A percentile compares a stretch with the other conserved stretches of the same genome.
phyloP scores from a whole-genome alignment of 2,797 vertebrate species.

The Acropternis orthonyx region DNA sequence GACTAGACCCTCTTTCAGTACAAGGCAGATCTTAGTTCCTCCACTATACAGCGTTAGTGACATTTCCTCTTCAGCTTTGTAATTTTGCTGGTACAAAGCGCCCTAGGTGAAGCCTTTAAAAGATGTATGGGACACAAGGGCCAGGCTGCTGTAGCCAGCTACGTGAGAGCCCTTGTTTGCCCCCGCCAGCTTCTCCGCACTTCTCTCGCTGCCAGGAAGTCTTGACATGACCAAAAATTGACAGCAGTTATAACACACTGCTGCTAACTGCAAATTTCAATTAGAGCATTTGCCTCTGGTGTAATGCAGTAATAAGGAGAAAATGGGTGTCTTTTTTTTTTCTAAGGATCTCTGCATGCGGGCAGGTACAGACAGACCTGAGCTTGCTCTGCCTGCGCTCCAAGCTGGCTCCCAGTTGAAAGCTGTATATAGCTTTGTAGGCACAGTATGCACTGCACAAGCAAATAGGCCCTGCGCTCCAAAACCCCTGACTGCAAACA shows the following conservation, averaged over 20 bases:
- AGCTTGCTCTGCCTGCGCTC: constrained; percentile 14
- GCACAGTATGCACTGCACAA: neutral
- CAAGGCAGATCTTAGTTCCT: neutral
- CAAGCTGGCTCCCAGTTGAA: neutral
- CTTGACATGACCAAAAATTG: neutral
- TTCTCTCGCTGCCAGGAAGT: neutral
- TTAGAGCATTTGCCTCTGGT: constrained; percentile 52
- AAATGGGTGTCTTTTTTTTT: constrained; percentile 18
- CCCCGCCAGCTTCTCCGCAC: neutral
- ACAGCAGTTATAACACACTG: neutral
- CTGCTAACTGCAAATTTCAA: constrained; percentile 26
- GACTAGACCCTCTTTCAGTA: neutral
- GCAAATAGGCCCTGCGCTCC: neutral
- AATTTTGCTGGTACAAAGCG: neutral
- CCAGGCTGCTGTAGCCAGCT: neutral
- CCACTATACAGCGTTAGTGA: neutral
- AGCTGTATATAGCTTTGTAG: neutral
- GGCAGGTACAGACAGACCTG: constrained; percentile 51
- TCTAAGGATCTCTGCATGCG: neutral
- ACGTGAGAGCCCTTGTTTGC: neutral
- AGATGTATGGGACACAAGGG: rapidly evolving
- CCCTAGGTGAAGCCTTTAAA: neutral
- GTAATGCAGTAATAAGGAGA: constrained; percentile 14
- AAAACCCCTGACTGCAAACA: neutral
- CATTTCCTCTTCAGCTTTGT: neutral